These are phyloP conservation scores for Oryzias dopingdopingensis DNA, from an alignment of 2,797 vertebrate species.

Conservation along the genomic window DNA sequence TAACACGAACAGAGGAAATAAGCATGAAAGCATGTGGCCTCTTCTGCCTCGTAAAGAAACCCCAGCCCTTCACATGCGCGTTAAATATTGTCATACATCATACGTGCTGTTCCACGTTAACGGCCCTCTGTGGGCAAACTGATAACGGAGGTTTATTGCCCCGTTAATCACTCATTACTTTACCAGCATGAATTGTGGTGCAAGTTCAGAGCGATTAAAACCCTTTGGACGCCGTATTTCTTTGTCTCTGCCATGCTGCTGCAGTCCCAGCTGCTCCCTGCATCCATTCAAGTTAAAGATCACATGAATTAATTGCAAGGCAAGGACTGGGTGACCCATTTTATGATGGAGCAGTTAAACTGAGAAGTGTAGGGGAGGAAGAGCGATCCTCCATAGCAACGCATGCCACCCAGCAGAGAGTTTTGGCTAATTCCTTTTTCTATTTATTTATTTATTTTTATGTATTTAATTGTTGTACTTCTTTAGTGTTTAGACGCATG, in stretches of 20 bases:
- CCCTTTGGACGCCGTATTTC: conserved; percentile 11
- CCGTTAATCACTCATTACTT: conserved; percentile 21
- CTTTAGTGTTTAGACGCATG: no score
- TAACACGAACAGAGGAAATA: background rate
- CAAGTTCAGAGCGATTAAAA: conserved; percentile 13
- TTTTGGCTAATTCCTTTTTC: background rate
- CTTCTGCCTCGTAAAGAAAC: background rate
- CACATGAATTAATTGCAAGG: conserved; percentile 63
- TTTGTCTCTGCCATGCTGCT: conserved; percentile 12
- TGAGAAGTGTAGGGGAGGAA: conserved; percentile 6
- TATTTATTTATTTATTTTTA: background rate
- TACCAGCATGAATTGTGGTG: conserved; percentile 3
- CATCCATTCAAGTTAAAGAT: conserved; percentile 36
- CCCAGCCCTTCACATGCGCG: background rate
- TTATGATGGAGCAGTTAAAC: conserved; percentile 46
- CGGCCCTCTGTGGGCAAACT: background rate
- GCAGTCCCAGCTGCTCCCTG: conserved; percentile 39
- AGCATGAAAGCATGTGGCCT: background rate
- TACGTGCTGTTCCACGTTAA: background rate
- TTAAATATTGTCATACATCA: background rate
- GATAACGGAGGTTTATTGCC: conserved; percentile 10
- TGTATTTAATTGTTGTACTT: background rate
- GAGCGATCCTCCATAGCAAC: background rate
- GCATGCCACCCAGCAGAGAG: background rate
- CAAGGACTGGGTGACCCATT: conserved; percentile 60